Evolutionary conservation across 1,140 invertebrate species (phyloP).

Genomic region (Gerris buenoi): DNA sequence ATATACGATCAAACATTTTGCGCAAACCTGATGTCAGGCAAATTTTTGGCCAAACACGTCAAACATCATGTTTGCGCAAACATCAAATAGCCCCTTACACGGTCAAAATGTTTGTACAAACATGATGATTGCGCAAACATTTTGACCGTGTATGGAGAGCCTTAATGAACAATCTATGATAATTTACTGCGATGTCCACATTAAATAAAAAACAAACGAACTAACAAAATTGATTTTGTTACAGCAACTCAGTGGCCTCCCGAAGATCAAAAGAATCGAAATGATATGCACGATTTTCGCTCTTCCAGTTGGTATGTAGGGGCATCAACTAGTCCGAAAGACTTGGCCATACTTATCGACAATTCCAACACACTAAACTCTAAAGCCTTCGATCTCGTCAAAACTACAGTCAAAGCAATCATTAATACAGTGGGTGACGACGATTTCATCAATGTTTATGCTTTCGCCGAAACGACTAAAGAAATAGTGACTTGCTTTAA

Average conservation of each 20-base stretch:
- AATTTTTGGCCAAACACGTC: too few species aligned
- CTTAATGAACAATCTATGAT: too few species aligned
- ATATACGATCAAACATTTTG: too few species aligned
- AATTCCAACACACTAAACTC: conserved; percentile 77
- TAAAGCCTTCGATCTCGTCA: conserved; percentile 64
- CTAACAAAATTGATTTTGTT: conserved; percentile 20
- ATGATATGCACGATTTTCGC: conserved; percentile 75
- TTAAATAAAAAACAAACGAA: too few species aligned
- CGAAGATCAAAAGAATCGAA: conserved; percentile 38
- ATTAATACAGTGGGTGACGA: conserved; percentile 89
- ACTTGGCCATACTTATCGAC: conserved; percentile 83
- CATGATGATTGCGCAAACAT: too few species aligned
- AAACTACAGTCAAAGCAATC: conserved; percentile 68
- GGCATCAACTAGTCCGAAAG: conserved; percentile 90
- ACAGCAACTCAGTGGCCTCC: conserved; percentile 57
- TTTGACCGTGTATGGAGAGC: too few species aligned
- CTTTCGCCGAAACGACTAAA: conserved; percentile 56
- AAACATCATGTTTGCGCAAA: too few species aligned
- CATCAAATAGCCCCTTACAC: too few species aligned
- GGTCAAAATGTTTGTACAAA: too few species aligned
- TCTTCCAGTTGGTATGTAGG: conserved; percentile 85
- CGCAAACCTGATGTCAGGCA: too few species aligned
- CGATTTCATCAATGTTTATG: conserved; percentile 90
- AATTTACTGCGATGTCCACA: too few species aligned
- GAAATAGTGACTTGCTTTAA: conserved; percentile 74